Evolutionary conservation across 2,113 vertebrate species (phyloP).

Genomic region (Climacteris rufus): DNA sequence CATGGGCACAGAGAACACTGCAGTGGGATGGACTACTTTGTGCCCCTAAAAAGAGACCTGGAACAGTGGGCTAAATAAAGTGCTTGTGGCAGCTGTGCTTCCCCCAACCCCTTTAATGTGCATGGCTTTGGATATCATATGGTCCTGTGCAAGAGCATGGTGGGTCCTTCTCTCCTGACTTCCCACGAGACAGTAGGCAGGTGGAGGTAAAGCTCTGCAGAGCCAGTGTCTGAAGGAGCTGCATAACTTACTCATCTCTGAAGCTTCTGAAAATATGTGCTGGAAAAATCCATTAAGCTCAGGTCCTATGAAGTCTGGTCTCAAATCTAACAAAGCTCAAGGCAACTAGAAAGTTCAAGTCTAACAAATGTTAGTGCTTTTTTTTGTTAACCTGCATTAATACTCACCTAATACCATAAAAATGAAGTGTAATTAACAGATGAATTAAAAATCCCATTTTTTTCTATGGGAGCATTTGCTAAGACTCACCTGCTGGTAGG

Average conservation of each 20-base stretch:
- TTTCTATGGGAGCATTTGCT: not conserved
- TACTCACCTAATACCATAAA: not conserved
- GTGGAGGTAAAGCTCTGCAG: not conserved
- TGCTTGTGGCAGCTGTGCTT: not conserved
- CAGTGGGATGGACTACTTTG: not conserved
- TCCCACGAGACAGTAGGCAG: not conserved
- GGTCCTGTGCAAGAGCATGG: not conserved
- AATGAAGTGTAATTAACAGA: not conserved
- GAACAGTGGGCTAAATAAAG: not conserved
- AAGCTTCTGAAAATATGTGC: not conserved
- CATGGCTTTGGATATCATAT: not conserved
- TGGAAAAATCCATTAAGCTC: not conserved
- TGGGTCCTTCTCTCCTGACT: not conserved
- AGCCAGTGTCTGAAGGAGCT: not conserved
- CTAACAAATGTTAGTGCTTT: not conserved
- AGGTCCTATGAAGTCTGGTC: not conserved
- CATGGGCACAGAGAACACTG: not conserved
- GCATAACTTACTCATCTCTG: not conserved
- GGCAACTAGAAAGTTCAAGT: not conserved
- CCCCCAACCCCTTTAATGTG: too few species aligned
- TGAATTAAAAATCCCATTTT: not conserved
- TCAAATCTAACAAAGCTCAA: not conserved
- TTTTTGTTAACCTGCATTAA: not conserved
- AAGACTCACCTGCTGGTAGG: not conserved
- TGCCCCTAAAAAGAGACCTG: not conserved